Evolutionary conservation across 2,797 vertebrate genomes (phyloP).

Genomic region (Parauchenoglanis ngamensis): DNA sequence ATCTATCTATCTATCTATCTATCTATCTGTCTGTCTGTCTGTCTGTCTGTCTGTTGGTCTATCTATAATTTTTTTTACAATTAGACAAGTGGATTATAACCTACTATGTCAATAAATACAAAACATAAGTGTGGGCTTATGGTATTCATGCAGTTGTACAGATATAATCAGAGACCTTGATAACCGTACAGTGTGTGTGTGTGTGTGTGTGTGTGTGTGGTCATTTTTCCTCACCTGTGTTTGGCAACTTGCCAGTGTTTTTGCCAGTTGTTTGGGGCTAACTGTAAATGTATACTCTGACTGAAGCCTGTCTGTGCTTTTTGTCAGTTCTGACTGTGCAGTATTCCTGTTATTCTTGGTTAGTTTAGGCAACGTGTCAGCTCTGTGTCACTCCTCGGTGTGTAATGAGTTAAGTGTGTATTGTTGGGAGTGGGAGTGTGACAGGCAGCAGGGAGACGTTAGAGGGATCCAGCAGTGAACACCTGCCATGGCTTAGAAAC

Average conservation of each 20-base stretch:
- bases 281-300: not conserved
- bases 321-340: not conserved
- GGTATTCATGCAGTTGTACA: not conserved
- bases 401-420: slow-evolving; percentile 21
- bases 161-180: not conserved
- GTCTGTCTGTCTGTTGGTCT: not conserved
- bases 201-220: not conserved
- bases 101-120: not conserved
- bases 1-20: too few relatives aligned
- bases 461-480: slow-evolving; percentile 39
- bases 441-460: slow-evolving; percentile 25
- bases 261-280: not conserved
- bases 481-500: slow-evolving; percentile 47
- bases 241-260: not conserved
- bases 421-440: slow-evolving; percentile 29
- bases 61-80: not conserved
- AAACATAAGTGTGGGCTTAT: too few relatives aligned
- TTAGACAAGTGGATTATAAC: not conserved
- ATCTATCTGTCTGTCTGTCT: too few relatives aligned
- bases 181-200: not conserved
- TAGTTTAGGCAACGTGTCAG: not conserved
- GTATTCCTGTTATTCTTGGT: not conserved
- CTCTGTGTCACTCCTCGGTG: not conserved
- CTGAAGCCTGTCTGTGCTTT: not conserved
- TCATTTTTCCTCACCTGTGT: not conserved